Evolutionary conservation across 2,888 invertebrate species (phyloP).

Genomic region (Drosophila colorata): DNA sequence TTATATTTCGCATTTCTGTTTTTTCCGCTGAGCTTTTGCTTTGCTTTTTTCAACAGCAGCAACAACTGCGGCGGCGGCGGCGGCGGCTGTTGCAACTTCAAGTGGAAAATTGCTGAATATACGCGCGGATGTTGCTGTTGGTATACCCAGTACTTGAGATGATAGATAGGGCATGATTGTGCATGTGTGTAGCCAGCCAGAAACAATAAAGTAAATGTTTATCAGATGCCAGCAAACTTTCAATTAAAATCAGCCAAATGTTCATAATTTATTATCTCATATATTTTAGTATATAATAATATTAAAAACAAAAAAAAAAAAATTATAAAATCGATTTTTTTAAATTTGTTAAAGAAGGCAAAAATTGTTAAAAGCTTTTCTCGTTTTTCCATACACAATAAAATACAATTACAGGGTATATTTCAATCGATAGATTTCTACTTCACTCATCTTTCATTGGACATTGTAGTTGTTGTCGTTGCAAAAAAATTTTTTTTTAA

Average conservation of each 20-base stretch:
- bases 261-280: slow-evolving; percentile 7
- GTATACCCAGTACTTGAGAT: slow-evolving; percentile 27
- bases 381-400: too few relatives aligned
- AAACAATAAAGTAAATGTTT: slow-evolving; percentile 24
- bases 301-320: background rate
- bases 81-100: slow-evolving; percentile 52
- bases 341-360: too few relatives aligned
- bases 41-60: slow-evolving; percentile 31
- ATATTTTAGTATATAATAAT: too few relatives aligned
- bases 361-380: too few relatives aligned
- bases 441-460: background rate
- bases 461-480: slow-evolving; percentile 17
- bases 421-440: background rate
- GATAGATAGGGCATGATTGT: slow-evolving; percentile 13
- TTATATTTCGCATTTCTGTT: slow-evolving; percentile 32
- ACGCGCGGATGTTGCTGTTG: slow-evolving; percentile 45
- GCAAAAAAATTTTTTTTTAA: slow-evolving; percentile 37
- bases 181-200: slow-evolving; percentile 20
- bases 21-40: slow-evolving; percentile 52
- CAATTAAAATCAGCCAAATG: slow-evolving; percentile 4
- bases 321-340: too few relatives aligned
- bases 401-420: slow-evolving; percentile 7
- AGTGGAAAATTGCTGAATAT: slow-evolving; percentile 78
- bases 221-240: slow-evolving; percentile 11
- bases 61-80: slow-evolving; percentile 14